Evolutionary conservation across 2,888 invertebrate species (phyloP), one percentile per base, ranked within the genome.

Genomic region (Drosophila falleni): DNA sequence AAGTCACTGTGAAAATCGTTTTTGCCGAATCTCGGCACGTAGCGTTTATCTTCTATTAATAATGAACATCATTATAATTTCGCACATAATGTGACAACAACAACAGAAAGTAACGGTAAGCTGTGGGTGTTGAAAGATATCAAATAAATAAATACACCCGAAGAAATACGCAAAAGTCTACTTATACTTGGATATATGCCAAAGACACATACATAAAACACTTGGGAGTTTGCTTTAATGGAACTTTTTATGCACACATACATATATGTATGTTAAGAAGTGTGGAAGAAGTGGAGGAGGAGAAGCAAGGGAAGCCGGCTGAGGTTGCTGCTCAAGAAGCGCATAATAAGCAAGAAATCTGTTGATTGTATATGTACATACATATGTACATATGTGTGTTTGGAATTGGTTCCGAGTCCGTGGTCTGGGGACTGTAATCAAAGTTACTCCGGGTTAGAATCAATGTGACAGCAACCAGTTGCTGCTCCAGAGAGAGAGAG

Each of bases 291-390:
- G 5, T 13, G 11, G 2, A 39, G 11, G 13, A 6, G 3, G 44
- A 11, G 13, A 3, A 44, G 9, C 5, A 26, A 29, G 23, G 19
- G 39, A 5, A n/a, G 39, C 19, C 8, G 41, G 29, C 11, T 39
- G 16, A 29, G 42, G 56, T 31, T 26, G 37, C 58, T 46, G 56
- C 33, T 59, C 51, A 68, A 75, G 73, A 72, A 71, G 73, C 86
- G 74, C 76, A 82, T 86, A 82, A 86, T 86, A 78, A 81, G 79
- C 80, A 79, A 77, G 77, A 86, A 82, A 82, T 85, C 81, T 78
- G 85, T 80, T 80, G 81, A 73, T 78, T 73, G 80, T 71, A 56
- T 67, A 51, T 11, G 51, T 47, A 29, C 26, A 10, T 6, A 16
- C 31, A 23, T 71, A 51, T 63, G 55, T 15, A 51, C 31, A 9